Evolutionary conservation across 1,140 invertebrate species (phyloP), one percentile per base, ranked within the genome.

Genomic region (Ridgeia piscesae): DNA sequence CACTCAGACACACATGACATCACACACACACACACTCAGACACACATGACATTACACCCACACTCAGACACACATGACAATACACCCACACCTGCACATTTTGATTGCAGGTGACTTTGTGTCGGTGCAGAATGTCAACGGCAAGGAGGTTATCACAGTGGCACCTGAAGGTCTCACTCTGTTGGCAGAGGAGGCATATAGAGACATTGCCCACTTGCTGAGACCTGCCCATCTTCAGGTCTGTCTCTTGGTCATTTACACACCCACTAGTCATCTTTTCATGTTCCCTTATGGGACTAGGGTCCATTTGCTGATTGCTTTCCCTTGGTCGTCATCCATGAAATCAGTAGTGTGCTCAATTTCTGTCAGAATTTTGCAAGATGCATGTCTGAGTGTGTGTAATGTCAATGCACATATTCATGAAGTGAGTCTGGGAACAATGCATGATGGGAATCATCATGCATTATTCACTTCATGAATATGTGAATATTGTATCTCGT

Each of bases 171-270:
- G 95, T n/a, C 93, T 96, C 34, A 96, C 95, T 27, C 88, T 95
- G 91, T 93, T 96, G 33, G 93, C 95, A 34, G 94, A 96, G 92
- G 94, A 95, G 91, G 96, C 96, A 17, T 96, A 96, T 94, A 94
- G 95, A 92, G 95, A 96, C 92, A 94, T 96, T 91, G 95, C 95
- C 31, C 96, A 96, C 94, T 93, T 96, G 31, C 93, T 96, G 33
- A 93, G 96, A 93, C 95, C 95, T 77, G 94, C 94, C 34, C 96
- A 96, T 93, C 93, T 96, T 91, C 94, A 96, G 94, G 96, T 95
- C 91, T 89, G 89, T 90, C 35, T 90, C 6, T 4, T 42, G 17
- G 34, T 6, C 89, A 33, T 11, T 42, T 42, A 42, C 42, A 42
- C 4, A 4, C 42, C 11, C 42, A 42, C 42, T 21, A 21, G 58